Evolutionary conservation across 2,797 vertebrate genomes (phyloP).

Genomic region (Chaenodraco wilsoni): DNA sequence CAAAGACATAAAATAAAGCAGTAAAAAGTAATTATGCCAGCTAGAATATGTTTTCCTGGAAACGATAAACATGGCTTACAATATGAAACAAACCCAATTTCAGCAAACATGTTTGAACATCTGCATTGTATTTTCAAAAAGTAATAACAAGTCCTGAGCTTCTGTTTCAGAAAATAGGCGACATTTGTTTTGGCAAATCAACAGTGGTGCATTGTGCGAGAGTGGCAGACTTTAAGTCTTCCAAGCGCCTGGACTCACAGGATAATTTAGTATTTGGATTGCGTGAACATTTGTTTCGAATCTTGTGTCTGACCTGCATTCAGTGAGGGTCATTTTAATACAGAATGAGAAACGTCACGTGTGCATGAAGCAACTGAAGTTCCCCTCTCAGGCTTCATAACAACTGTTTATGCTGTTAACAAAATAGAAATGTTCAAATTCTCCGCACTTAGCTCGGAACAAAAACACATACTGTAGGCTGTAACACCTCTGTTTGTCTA

Average conservation of each 20-base stretch:
- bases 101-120: conserved; percentile 43
- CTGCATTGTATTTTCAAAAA: conserved; percentile 63
- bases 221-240: neutral
- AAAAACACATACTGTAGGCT: conserved; percentile 30
- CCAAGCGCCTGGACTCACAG: conserved; percentile 34
- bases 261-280: conserved; percentile 15
- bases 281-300: neutral
- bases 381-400: neutral
- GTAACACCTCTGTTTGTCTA: conserved; percentile 40
- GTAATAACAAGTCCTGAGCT: conserved; percentile 61
- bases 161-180: conserved; percentile 52
- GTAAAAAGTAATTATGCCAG: conserved; percentile 41
- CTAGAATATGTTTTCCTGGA: conserved; percentile 36
- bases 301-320: neutral
- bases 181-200: conserved; percentile 58
- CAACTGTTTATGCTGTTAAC: neutral
- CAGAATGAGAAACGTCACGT: neutral
- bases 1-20: conserved; percentile 29
- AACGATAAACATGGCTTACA: conserved; percentile 24
- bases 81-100: conserved; percentile 30
- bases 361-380: neutral
- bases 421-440: conserved; percentile 5
- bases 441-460: neutral
- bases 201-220: conserved; percentile 8
- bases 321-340: neutral